phyloP scores from a whole-genome alignment of 2,797 vertebrate genomes.

The Chaenodraco wilsoni region DNA sequence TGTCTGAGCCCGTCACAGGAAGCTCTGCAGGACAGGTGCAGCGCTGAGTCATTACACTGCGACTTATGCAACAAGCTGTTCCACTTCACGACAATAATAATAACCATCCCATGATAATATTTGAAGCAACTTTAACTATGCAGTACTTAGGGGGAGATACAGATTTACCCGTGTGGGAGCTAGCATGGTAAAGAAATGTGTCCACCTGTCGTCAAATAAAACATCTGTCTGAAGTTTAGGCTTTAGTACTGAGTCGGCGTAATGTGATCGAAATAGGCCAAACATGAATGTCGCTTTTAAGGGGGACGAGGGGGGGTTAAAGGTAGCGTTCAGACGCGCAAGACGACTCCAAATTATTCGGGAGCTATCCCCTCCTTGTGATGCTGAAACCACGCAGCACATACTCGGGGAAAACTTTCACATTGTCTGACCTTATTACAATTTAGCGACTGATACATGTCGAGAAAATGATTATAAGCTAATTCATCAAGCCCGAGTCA shows the following conservation, averaged over 20 bases:
- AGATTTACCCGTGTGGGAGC: conserved; percentile 1
- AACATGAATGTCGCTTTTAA: conserved; percentile 43
- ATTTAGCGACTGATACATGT: conserved; percentile 21
- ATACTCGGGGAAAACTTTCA: conserved; percentile 9
- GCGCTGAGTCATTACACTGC: conserved; percentile 86
- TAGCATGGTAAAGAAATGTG: neutral
- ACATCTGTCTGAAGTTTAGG: conserved; percentile 45
- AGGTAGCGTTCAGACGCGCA: conserved; percentile 28
- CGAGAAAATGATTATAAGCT: neutral
- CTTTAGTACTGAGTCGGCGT: conserved; percentile 44
- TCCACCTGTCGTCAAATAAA: conserved; percentile 42
- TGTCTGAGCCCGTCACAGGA: conserved; percentile 52
- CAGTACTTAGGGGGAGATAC: conserved; percentile 28
- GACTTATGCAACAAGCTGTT: conserved; percentile 81
- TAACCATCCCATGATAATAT: conserved; percentile 18
- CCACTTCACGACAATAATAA: conserved; percentile 48
- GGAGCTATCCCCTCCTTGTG: conserved; percentile 68
- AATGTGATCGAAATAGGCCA: conserved; percentile 56
- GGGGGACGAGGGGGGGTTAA: neutral
- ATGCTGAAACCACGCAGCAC: conserved; percentile 66
- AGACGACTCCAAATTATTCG: conserved; percentile 37
- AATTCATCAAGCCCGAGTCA: conserved; percentile 16
- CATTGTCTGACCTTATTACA: conserved; percentile 22
- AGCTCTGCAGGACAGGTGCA: conserved; percentile 81
- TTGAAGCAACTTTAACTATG: conserved; percentile 44